These are phyloP conservation scores for Pissodes strobi DNA, from an alignment of 1,140 invertebrate genomes.

Conservation along the genomic window DNA sequence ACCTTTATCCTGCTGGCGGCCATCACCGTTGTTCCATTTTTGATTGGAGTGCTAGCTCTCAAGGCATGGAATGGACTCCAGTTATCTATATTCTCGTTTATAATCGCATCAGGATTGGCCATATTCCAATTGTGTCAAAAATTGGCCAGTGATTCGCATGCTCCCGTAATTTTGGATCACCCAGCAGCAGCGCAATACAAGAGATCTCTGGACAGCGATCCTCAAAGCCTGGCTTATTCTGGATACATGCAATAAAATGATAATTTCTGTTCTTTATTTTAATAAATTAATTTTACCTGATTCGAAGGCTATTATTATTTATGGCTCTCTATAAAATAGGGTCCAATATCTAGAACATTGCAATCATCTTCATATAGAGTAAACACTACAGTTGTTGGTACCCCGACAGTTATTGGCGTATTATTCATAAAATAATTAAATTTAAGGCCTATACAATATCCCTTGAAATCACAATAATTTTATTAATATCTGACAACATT, in stretches of 20 bases:
- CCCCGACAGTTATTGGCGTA: too few relatives aligned
- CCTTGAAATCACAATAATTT: too few relatives aligned
- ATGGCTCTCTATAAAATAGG: too few relatives aligned
- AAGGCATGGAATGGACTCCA: conserved; percentile 87
- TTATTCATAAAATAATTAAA: too few relatives aligned
- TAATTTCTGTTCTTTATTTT: too few relatives aligned
- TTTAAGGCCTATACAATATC: too few relatives aligned
- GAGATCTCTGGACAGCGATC: conserved; percentile 59
- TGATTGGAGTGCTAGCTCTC: conserved; percentile 79
- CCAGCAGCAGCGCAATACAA: conserved; percentile 50
- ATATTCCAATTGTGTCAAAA: conserved; percentile 88
- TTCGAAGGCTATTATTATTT: too few relatives aligned
- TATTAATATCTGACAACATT: too few relatives aligned
- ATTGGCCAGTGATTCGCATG: conserved; percentile 75
- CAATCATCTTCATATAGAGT: too few relatives aligned
- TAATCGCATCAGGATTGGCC: conserved; percentile 80
- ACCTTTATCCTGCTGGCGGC: conserved; percentile 83
- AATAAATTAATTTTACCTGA: too few relatives aligned
- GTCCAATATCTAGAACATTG: too few relatives aligned
- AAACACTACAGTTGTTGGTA: too few relatives aligned
- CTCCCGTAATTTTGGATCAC: conserved; percentile 71
- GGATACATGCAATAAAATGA: conserved; percentile 67
- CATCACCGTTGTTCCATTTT: conserved; percentile 80
- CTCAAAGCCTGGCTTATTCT: conserved; percentile 75
- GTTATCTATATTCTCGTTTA: conserved; percentile 84